A percentile compares a stretch with the other conserved stretches of the same genome.
Conservation (phyloP, 2,113 vertebrate species). For the Albula glossodonta region DNA sequence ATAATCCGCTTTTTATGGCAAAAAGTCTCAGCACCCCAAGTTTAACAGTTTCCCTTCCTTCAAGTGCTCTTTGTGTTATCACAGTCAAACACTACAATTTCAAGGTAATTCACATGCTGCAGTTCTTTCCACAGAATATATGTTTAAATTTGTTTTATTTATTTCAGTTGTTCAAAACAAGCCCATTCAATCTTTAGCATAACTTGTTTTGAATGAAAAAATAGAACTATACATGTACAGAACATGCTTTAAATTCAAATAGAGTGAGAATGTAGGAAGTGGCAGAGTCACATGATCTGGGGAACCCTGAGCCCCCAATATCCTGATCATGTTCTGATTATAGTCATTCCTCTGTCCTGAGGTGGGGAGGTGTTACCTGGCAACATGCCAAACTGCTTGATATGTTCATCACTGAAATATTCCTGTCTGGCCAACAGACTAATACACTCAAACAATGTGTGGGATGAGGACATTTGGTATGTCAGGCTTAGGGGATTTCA, state of each 20-base stretch:
- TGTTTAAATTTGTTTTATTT: background rate
- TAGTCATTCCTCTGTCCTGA: background rate
- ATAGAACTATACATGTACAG: too few relatives aligned
- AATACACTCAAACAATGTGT: background rate
- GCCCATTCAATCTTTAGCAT: too few relatives aligned
- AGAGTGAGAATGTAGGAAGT: too few relatives aligned
- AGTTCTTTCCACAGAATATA: too few relatives aligned
- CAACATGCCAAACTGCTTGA: background rate
- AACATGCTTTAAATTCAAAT: too few relatives aligned
- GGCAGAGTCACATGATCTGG: too few relatives aligned
- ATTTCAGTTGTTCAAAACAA: background rate
- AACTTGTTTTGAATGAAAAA: too few relatives aligned
- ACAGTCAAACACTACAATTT: background rate
- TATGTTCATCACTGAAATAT: background rate
- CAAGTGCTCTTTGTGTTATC: background rate
- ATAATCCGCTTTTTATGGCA: background rate
- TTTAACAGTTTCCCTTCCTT: constrained; percentile 2
- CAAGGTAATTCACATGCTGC: too few relatives aligned
- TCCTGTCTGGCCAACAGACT: background rate
- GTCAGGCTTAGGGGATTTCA: background rate
- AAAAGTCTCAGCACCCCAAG: background rate
- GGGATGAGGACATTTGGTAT: background rate
- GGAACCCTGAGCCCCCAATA: too few relatives aligned
- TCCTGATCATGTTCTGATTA: background rate
- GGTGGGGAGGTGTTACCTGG: background rate